Evolutionary conservation across 2,888 invertebrate genomes (phyloP), one percentile per base, ranked within the genome.

Genomic region (Trachelus iudaicus): DNA sequence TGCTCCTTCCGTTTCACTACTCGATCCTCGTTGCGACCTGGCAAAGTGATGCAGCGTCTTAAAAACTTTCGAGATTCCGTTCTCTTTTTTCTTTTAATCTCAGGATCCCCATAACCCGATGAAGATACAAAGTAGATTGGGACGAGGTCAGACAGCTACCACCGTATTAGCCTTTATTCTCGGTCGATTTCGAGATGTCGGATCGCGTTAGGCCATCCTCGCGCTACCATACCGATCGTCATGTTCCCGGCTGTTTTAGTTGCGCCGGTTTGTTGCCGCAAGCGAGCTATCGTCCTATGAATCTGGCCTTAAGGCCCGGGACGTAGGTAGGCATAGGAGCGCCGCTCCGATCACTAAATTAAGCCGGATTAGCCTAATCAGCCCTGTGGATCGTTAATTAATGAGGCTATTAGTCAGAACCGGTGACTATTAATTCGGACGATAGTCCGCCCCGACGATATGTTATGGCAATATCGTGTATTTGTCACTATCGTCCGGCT

Each of bases 391-490:
- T 87, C 86, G 88, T 88, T 88, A 89, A 89, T 89, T 89, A 87
- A 89, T 87, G 89, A 85, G 86, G 84, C 89, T 89, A 88, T 89
- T 89, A 89, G 89, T 88, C 85, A 86, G 84, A 84, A 83, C 82
- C 86, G 85, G 82, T 86, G 86, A 87, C 86, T 87, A 89, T 89
- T 88, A 89, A 89, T 89, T 89, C 86, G 87, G 79, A 82, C 84
- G 87, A 89, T 88, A 89, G 87, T 86, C 83, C 82, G 82, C 81
- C 82, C 83, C 81, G 83, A 81, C 87, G 85, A 88, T 89, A 87
- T 85, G 87, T 88, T 89, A 88, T 87, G 85, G 87, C 87, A 89
- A 88, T 89, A 89, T 88, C 87, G 87, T 88, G 88, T 89, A 89
- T 89, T 89, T 89, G 88, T 89, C 88, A 89, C 88, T 87, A 88